Base-by-base conservation (phyloP, 2,113 vertebrate genomes). In the Oriolus oriolus region DNA sequence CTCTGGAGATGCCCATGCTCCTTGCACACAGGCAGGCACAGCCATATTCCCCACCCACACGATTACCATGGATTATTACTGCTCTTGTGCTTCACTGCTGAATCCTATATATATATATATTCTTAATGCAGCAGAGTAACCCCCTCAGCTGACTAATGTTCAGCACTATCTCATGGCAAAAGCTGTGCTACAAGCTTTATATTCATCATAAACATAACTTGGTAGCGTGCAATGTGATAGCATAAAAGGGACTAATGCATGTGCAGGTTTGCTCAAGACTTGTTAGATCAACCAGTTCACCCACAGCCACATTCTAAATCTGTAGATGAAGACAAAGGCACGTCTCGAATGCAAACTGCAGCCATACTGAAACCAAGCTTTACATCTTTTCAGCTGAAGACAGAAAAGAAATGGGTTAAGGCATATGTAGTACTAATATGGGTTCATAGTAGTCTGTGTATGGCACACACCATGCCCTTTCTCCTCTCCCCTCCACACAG, bases 201-300 rank as follows among this genome's bases (percentile, higher is more conserved):
- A 27, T 44, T 44, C 57, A 61, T 41, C 69, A 66, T 2, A 65
- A 85, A 52, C n/a, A 33, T 7, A 37, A 65, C 15, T 16, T 16
- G 39, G 28, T 8, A 41, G 37, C 0, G 0, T 22, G 44, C 20
- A 68, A 11, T 3, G 13, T 4, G 78, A 59, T 15, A 7, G 3
- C 13, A 47, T 7, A 37, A 56, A 76, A 41, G 31, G 41, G 27
- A 89, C 37, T 39, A 41, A 68, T 31, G 19, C 30, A 24, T 0
- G 23, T 2, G 18, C n/a, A 45, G 57, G 49, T 41, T 82, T 1
- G 1, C 61, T 75, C 57, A 42, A 42, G 76, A 31, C 35, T 31
- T 44, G 11, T 59, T 21, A 52, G 28, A 45, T 60, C 60, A 64
- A 68, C 17, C 24, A 68, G 7, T 18, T 87, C 87, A 83, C 24